These are phyloP conservation scores for Polydesmus complanatus DNA, from an alignment of 2,888 invertebrate species.

Conservation along the genomic window DNA sequence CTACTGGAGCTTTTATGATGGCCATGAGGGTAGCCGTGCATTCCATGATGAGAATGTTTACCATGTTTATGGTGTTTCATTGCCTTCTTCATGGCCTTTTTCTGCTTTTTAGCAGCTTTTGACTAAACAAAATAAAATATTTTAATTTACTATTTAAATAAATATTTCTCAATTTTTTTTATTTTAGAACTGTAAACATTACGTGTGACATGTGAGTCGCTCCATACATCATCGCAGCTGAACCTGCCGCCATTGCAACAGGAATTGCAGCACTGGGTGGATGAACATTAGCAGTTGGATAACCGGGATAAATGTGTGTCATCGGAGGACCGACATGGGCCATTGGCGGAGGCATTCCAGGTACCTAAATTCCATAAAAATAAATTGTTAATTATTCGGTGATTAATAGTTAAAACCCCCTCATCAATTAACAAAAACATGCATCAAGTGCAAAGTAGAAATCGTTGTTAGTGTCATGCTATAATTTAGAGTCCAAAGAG, in stretches of 20 bases:
- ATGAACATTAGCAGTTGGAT: slow-evolving; percentile 1
- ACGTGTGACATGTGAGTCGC: slow-evolving; percentile 10
- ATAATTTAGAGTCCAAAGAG: not conserved
- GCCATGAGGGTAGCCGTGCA: slow-evolving; percentile 22
- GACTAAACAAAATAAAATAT: slow-evolving; percentile 6
- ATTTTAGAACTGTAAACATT: not conserved
- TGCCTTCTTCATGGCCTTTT: slow-evolving; percentile 34
- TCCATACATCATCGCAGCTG: slow-evolving; percentile 1
- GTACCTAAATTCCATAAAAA: not conserved
- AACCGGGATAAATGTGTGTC: not conserved
- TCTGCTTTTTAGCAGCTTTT: slow-evolving; percentile 32
- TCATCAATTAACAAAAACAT: not conserved
- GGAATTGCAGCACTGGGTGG: slow-evolving; percentile 16
- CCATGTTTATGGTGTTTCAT: slow-evolving; percentile 30
- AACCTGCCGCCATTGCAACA: slow-evolving; percentile 14
- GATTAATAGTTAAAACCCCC: not conserved
- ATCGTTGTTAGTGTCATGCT: slow-evolving; percentile 1
- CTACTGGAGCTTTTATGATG: slow-evolving; percentile 16
- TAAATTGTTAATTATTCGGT: not conserved
- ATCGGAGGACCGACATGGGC: not conserved
- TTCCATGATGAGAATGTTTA: slow-evolving; percentile 36
- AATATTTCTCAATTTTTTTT: not conserved
- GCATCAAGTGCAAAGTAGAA: not conserved
- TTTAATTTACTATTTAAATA: not conserved
- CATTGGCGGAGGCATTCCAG: not conserved